Base-by-base conservation (phyloP, 1,140 invertebrate species). In the Lethocerus indicus region DNA sequence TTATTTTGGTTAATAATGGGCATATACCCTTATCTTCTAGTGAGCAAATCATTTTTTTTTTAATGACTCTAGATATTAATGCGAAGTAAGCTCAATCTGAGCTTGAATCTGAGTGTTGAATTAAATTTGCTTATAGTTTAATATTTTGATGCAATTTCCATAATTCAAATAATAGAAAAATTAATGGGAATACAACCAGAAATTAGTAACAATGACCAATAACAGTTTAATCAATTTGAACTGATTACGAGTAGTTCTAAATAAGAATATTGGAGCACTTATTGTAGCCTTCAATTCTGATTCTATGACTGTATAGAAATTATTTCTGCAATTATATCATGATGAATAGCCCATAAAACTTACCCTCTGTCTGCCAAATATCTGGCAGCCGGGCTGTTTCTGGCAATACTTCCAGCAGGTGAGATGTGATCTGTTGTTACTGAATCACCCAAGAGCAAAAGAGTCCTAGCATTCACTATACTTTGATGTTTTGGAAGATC, bases 381-480 rank as follows among this genome's bases (percentile, higher is more conserved):
- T 60, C 88, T 73, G 0, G 93, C 93, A 5, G 94, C 93, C 0
- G 93, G 81, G 51, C 88, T 94, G 64, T 86, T 95, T 24, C 93
- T 69, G 1, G 92, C 86, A 60, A 98, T 98, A 28, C 89, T 93
- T 9, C 95, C 94, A 47, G 95, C 95, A 1, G 95, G 95, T 26
- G 90, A 95, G 48, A 98, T 98, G 64, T 98, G 95, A 70, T 98
- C 95, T 0, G 94, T 98, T 3, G 92, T 96, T 1, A 98, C 89
- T 0, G 89, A 94, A 66, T 98, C 92, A 1, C 90, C 89, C 42
- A 97, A 71, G 59, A 87, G 78, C 2, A 97, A 68, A 24, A 98
- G 68, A 41, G 85, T 89, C 43, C 79, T 71, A 0, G 89, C 90
- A 56, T 69, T 69, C 21, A 61, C 59, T 27, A 86, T 74, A n/a